Percentiles rank a stretch among this genome's conserved stretches.
Conservation (phyloP, 1,140 invertebrate genomes). For the Chionoecetes opilio region DNA sequence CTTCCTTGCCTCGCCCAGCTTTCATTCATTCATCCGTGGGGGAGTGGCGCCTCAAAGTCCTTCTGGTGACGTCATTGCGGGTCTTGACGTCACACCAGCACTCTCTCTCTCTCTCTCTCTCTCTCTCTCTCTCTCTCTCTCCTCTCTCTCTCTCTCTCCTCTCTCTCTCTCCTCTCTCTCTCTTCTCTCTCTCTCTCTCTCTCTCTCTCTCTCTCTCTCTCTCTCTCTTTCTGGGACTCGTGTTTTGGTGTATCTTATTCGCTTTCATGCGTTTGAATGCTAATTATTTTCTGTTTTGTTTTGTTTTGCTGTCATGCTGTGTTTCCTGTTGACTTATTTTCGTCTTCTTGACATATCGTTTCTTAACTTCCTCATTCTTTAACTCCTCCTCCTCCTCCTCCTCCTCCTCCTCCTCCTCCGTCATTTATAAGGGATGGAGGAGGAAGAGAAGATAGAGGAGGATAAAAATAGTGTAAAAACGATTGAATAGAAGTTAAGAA, state of each 20-base stretch:
- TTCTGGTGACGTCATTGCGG: neutral
- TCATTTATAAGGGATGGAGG: neutral
- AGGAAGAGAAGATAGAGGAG: neutral
- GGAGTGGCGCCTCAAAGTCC: neutral
- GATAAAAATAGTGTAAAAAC: neutral
- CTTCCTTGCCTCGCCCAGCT: neutral
- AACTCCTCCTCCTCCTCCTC: neutral
- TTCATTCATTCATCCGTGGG: constrained; percentile 44
- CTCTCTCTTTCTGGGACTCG: neutral
- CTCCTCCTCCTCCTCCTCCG: neutral
- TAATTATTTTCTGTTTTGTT: neutral
- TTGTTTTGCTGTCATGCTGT: neutral
- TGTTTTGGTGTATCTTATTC: neutral
- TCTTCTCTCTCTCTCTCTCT: constrained; percentile 40
- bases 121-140: constrained; percentile 68
- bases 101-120: constrained; percentile 57
- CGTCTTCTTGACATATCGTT: neutral
- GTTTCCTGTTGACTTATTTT: neutral
- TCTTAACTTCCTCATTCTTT: neutral
- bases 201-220: constrained; percentile 37
- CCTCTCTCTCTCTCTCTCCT: constrained; percentile 60
- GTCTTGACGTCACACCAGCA: neutral
- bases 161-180: constrained; percentile 21
- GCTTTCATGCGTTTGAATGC: neutral
- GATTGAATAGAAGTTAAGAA: neutral